A percentile compares a stretch with the other conserved stretches of the same genome.
Conservation (phyloP, 2,113 vertebrate species). For the Ophiodon elongatus region DNA sequence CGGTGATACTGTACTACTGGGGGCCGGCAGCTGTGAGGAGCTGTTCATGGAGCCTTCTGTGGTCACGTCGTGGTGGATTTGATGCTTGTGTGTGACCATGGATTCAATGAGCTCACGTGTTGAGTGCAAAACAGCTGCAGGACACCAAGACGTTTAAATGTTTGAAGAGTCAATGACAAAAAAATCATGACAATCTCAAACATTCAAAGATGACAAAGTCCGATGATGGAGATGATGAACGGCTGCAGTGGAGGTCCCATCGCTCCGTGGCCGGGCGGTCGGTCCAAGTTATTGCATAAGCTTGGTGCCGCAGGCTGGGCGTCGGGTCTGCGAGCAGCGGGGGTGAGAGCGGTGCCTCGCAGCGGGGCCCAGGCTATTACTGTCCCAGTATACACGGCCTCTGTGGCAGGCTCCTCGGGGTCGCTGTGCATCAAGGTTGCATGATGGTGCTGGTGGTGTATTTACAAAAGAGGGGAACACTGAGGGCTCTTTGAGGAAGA, state of each 20-base stretch:
- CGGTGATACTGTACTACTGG: constrained; percentile 4
- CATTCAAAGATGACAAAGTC: background rate
- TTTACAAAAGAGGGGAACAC: constrained; percentile 27
- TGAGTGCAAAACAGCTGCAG: background rate
- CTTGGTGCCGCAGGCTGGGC: too few species aligned
- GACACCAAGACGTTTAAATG: background rate
- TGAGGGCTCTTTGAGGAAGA: constrained; percentile 58
- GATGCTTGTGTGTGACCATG: background rate
- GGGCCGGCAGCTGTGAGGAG: constrained; percentile 2
- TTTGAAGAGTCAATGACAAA: background rate
- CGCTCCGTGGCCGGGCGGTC: background rate
- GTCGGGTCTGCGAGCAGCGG: too few species aligned
- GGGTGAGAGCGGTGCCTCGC: too few species aligned
- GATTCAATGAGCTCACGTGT: background rate
- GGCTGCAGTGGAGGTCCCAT: constrained; percentile 5
- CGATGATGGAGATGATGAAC: too few species aligned
- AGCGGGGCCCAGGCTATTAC: too few species aligned
- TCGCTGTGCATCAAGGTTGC: constrained; percentile 69
- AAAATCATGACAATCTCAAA: background rate
- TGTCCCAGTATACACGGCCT: constrained; percentile 35
- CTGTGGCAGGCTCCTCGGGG: constrained; percentile 55
- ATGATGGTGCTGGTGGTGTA: constrained; percentile 49
- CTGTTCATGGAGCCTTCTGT: background rate
- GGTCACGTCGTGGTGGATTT: background rate
- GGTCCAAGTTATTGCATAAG: too few species aligned